These are phyloP conservation scores for Aplocera efformata DNA, from an alignment of 2,888 invertebrate species.

Conservation along the genomic window DNA sequence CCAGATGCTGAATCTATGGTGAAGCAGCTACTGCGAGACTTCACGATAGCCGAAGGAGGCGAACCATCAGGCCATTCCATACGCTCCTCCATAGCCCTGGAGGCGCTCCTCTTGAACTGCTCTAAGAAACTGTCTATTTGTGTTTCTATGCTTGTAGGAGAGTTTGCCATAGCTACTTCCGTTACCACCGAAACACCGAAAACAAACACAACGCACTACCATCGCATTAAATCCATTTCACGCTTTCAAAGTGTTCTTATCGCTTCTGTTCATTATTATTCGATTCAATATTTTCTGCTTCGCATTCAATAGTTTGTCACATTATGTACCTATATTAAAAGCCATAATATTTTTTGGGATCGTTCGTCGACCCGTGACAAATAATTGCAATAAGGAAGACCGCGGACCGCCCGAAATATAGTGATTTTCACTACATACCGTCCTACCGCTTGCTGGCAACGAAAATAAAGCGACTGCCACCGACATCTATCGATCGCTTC, in stretches of 20 bases:
- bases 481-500: conserved; percentile 76
- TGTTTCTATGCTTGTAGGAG: conserved; percentile 87
- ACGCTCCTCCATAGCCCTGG: conserved; percentile 86
- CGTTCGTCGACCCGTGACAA: conserved; percentile 55
- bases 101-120: conserved; percentile 89
- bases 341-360: conserved; percentile 47
- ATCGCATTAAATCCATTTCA: conserved; percentile 52
- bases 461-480: conserved; percentile 77
- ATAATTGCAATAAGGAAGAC: conserved; percentile 57
- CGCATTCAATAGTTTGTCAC: conserved; percentile 27
- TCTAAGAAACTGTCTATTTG: conserved; percentile 92
- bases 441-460: conserved; percentile 65
- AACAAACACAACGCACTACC: conserved; percentile 69
- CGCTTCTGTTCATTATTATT: conserved; percentile 26
- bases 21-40: conserved; percentile 76
- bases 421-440: conserved; percentile 73
- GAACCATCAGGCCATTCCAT: conserved; percentile 76
- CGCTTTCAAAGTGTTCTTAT: conserved; percentile 35
- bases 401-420: conserved; percentile 57
- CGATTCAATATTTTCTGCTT: conserved; percentile 15
- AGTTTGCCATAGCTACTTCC: conserved; percentile 81
- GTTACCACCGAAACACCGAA: conserved; percentile 75
- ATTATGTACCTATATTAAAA: conserved; percentile 46
- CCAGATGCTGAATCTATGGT: conserved; percentile 66
- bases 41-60: conserved; percentile 68